Percentiles rank a stretch among this genome's conserved stretches.
These are phyloP conservation scores for Drosophila sproati DNA, from an alignment of 1,140 invertebrate species.

Conservation along the genomic window DNA sequence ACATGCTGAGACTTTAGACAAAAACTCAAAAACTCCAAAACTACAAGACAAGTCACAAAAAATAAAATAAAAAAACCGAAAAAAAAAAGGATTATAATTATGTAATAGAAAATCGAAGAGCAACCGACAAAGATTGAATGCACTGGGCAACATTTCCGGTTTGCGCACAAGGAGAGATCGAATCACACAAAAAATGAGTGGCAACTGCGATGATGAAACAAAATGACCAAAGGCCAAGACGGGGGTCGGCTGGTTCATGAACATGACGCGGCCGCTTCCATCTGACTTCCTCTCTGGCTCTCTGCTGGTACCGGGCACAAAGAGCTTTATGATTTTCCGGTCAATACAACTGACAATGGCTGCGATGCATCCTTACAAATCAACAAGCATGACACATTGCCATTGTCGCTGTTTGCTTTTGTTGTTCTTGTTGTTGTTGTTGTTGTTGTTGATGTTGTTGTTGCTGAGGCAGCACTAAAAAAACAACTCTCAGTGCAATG, in stretches of 20 bases:
- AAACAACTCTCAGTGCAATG: slow-evolving; percentile 37
- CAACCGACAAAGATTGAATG: slow-evolving; percentile 61
- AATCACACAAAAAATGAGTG: slow-evolving; percentile 8
- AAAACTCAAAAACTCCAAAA: slow-evolving; percentile 9
- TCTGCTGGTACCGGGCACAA: slow-evolving; percentile 42
- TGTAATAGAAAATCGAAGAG: slow-evolving; percentile 66
- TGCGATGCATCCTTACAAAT: slow-evolving; percentile 76
- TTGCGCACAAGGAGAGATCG: not conserved
- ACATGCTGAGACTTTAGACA: slow-evolving; percentile 39
- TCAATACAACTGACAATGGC: slow-evolving; percentile 71
- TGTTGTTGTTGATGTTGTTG: slow-evolving; percentile 30
- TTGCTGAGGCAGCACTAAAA: slow-evolving; percentile 58
- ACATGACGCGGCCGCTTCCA: slow-evolving; percentile 60
- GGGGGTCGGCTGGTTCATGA: slow-evolving; percentile 15
- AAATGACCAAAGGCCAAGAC: slow-evolving; percentile 25
- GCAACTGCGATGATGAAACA: slow-evolving; percentile 26
- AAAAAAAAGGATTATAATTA: slow-evolving; percentile 70
- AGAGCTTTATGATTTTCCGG: slow-evolving; percentile 82
- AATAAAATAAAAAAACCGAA: slow-evolving; percentile 5
- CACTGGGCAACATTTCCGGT: slow-evolving; percentile 73
- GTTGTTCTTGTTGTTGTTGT: slow-evolving; percentile 7
- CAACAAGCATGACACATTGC: slow-evolving; percentile 80
- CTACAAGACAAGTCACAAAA: not conserved
- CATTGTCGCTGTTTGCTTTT: not conserved
- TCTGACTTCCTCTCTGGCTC: slow-evolving; percentile 57